Conservation (phyloP, 2,797 vertebrate genomes). For the Crenichthys baileyi region DNA sequence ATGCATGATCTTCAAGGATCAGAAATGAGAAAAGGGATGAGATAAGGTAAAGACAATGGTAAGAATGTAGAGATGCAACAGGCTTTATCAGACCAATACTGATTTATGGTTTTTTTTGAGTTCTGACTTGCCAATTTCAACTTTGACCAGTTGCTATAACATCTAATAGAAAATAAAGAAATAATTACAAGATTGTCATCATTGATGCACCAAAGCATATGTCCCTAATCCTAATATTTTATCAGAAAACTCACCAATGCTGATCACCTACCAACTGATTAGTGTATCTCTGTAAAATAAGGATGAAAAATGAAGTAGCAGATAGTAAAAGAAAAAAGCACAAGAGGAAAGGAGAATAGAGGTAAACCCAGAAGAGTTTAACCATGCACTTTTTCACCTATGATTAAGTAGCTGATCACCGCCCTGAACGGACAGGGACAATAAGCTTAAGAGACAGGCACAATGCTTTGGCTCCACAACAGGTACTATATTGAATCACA, state of each 20-base stretch:
- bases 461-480: slow-evolving; percentile 43
- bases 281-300: neutral
- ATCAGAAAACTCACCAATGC: neutral
- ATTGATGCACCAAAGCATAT: neutral
- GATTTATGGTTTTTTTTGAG: neutral
- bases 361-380: slow-evolving; percentile 11
- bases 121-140: neutral
- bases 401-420: slow-evolving; percentile 64
- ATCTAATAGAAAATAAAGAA: neutral
- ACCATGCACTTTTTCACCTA: slow-evolving; percentile 38
- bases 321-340: neutral
- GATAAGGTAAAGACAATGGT: slow-evolving; percentile 1
- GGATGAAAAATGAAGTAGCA: neutral
- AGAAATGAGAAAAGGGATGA: slow-evolving; percentile 1
- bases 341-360: neutral
- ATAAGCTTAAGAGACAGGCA: slow-evolving; percentile 52
- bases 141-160: neutral
- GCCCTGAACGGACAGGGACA: slow-evolving; percentile 41
- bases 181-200: neutral
- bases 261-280: neutral
- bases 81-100: neutral
- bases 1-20: slow-evolving; percentile 25
- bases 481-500: slow-evolving; percentile 52
- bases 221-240: neutral
- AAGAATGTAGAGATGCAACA: neutral